Evolutionary conservation across 2,113 vertebrate species (phyloP).

Genomic region (Callopanchax toddi): DNA sequence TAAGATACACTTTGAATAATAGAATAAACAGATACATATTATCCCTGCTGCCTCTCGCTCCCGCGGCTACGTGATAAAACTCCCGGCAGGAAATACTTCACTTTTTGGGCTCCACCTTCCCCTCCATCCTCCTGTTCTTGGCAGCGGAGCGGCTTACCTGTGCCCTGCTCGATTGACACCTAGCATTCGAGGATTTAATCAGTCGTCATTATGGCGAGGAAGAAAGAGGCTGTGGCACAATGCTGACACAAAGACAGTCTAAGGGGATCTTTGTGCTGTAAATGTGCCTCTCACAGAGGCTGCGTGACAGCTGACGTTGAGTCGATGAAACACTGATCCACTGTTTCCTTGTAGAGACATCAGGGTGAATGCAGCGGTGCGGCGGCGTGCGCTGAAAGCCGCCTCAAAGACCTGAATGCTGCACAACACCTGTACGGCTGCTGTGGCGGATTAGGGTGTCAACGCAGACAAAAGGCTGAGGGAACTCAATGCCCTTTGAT

Average conservation of each 20-base stretch:
- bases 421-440: constrained; percentile 76
- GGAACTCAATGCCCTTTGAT: constrained; percentile 65
- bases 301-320: constrained; percentile 75
- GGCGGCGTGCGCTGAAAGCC: constrained; percentile 57
- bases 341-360: constrained; percentile 77
- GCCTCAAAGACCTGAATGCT: constrained; percentile 68
- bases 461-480: constrained; percentile 66
- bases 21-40: constrained; percentile 80
- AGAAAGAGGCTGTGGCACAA: constrained; percentile 70
- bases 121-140: constrained; percentile 3
- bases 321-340: constrained; percentile 71
- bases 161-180: constrained; percentile 72
- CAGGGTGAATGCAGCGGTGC: constrained; percentile 71
- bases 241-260: constrained; percentile 74
- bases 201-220: constrained; percentile 70
- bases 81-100: constrained; percentile 55
- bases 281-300: constrained; percentile 68
- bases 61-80: constrained; percentile 54
- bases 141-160: constrained; percentile 67
- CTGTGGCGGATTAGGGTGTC: constrained; percentile 76
- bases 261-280: constrained; percentile 72
- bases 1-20: constrained; percentile 79
- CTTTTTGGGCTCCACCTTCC: constrained; percentile 48
- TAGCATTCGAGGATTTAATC: constrained; percentile 77
- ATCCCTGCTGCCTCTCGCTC: constrained; percentile 42